Conservation (phyloP, 2,797 vertebrate genomes). For the Trematomus bernacchii region DNA sequence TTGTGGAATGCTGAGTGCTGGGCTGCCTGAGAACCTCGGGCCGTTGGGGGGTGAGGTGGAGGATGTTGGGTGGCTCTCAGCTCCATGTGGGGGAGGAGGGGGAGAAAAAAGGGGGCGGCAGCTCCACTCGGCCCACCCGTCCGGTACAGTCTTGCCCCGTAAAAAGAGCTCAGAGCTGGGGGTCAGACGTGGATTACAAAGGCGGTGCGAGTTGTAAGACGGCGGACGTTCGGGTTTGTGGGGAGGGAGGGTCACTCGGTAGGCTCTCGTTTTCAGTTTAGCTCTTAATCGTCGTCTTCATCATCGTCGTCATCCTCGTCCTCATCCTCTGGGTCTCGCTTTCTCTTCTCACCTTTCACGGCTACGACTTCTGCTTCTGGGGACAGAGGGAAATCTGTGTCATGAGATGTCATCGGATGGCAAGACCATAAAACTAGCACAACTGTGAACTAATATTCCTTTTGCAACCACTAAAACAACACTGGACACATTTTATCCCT, state of each 20-base stretch:
- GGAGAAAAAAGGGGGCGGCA: constrained; percentile 53
- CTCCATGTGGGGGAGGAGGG: constrained; percentile 63
- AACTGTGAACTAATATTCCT: background rate
- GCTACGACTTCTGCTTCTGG: constrained; percentile 84
- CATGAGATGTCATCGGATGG: background rate
- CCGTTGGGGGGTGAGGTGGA: constrained; percentile 63
- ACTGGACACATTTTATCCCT: background rate
- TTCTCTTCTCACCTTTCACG: constrained; percentile 92
- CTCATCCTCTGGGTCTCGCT: constrained; percentile 93
- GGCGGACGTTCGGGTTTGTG: constrained; percentile 78
- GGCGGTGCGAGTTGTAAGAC: constrained; percentile 77
- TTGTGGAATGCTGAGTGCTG: constrained; percentile 92
- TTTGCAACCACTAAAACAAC: background rate
- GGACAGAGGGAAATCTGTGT: constrained; percentile 30
- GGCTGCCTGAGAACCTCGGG: constrained; percentile 87
- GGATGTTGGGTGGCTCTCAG: constrained; percentile 75
- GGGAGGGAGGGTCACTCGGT: constrained; percentile 79
- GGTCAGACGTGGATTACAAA: constrained; percentile 81
- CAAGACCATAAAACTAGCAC: background rate
- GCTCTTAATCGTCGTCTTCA: constrained; percentile 85
- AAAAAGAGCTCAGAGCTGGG: constrained; percentile 83
- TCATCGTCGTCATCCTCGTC: constrained; percentile 91
- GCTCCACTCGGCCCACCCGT: constrained; percentile 87
- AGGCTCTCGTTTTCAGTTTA: constrained; percentile 73
- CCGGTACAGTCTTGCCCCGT: constrained; percentile 90